phyloP scores from a whole-genome alignment of 2,113 vertebrate species.

The Ictalurus punctatus region DNA sequence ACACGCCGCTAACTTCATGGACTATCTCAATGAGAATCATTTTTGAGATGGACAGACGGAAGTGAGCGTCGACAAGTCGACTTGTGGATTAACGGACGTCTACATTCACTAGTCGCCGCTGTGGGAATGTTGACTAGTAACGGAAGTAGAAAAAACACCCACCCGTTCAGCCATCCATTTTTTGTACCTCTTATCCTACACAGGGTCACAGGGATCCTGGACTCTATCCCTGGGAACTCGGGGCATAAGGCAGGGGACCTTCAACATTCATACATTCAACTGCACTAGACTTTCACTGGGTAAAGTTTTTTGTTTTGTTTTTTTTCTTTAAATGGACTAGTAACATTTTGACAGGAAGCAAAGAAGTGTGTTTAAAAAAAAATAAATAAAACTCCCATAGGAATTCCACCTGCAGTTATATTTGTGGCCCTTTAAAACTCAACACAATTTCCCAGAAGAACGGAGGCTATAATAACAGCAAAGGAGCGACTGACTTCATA shows the following conservation, averaged over 20 bases:
- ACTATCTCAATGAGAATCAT: not conserved
- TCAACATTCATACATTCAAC: not conserved
- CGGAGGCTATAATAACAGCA: not conserved
- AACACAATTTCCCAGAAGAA: not conserved
- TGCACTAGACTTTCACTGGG: not conserved
- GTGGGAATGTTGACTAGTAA: not conserved
- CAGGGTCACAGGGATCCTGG: too few relatives aligned
- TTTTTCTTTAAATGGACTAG: not conserved
- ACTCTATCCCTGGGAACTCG: too few relatives aligned
- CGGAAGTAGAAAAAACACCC: not conserved
- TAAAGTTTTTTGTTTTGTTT: not conserved
- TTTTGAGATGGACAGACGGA: not conserved
- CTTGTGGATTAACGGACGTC: not conserved
- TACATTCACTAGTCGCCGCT: not conserved
- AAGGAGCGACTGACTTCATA: not conserved
- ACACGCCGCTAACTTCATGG: not conserved
- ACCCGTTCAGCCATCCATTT: too few relatives aligned
- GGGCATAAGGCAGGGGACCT: too few relatives aligned
- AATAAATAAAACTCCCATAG: not conserved
- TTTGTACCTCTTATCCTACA: too few relatives aligned
- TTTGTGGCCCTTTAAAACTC: not conserved
- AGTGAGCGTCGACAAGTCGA: not conserved
- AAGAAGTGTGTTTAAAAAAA: not conserved
- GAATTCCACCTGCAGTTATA: not conserved
- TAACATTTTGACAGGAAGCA: not conserved